Percentiles rank a stretch among this genome's conserved stretches.
Conservation (phyloP, 2,797 vertebrate species). For the Sylvilagus floridanus region DNA sequence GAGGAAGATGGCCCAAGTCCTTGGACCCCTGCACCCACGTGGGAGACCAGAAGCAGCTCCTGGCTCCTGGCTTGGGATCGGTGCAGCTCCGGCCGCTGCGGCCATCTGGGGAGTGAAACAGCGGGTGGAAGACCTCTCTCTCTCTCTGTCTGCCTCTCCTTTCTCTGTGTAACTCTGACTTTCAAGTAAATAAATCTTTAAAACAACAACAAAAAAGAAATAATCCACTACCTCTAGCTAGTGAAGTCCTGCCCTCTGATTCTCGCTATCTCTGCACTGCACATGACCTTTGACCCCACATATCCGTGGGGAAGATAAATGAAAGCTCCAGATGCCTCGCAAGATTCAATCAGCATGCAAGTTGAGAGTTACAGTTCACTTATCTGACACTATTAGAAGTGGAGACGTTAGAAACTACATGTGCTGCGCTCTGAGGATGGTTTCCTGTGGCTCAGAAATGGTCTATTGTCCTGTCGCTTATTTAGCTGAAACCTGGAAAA, state of each 20-base stretch:
- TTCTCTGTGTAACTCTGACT: no score
- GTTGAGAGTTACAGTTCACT: neutral
- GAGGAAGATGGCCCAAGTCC: no score
- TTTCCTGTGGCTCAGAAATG: slow-evolving; percentile 48
- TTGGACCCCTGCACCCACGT: no score
- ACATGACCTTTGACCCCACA: neutral
- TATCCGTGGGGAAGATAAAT: neutral
- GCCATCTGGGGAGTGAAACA: no score
- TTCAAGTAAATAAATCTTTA: no score
- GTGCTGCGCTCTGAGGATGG: slow-evolving; percentile 11
- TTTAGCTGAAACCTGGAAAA: slow-evolving; percentile 59
- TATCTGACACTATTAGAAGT: neutral
- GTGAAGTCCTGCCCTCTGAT: neutral
- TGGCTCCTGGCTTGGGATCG: no score
- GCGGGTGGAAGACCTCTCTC: no score
- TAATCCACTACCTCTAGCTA: neutral
- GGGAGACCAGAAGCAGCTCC: no score
- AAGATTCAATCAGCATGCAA: neutral
- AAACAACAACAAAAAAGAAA: neutral
- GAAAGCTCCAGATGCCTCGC: neutral
- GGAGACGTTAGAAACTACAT: neutral
- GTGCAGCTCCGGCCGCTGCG: no score
- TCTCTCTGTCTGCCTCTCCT: no score
- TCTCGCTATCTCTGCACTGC: neutral
- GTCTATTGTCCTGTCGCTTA: slow-evolving; percentile 50